Conservation (phyloP, 1,140 invertebrate genomes). For the Planococcus citri region DNA sequence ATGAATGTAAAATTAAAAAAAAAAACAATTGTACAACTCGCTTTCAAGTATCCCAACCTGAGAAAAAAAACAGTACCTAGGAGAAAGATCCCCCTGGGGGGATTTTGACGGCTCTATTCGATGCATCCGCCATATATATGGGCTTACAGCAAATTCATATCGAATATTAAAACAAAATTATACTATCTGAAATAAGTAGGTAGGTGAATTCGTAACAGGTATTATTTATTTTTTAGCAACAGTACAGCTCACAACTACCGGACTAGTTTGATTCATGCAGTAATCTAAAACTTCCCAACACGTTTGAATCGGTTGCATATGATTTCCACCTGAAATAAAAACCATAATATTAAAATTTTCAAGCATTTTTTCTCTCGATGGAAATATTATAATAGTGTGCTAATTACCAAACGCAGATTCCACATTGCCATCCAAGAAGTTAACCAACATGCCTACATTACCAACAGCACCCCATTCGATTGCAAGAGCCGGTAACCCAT, state of each 20-base stretch:
- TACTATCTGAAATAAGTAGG: no score
- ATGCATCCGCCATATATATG: no score
- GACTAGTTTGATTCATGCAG: neutral
- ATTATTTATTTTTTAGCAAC: neutral
- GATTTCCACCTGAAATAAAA: neutral
- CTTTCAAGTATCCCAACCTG: no score
- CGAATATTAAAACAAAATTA: no score
- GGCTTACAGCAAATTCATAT: no score
- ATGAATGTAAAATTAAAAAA: no score
- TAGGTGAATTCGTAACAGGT: no score
- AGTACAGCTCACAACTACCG: neutral
- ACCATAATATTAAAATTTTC: neutral
- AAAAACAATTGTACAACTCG: no score
- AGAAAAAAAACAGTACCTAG: no score
- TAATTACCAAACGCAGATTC: neutral
- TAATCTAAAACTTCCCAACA: constrained; percentile 9
- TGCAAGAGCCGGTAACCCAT: constrained; percentile 26
- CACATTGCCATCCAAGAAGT: neutral
- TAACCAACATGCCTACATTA: constrained; percentile 8
- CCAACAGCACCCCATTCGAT: constrained; percentile 27
- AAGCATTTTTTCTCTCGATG: neutral
- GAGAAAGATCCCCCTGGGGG: no score
- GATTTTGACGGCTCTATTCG: no score
- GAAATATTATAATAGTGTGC: neutral
- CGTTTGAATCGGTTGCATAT: neutral